Conservation (phyloP, 2,113 vertebrate genomes). For the Plestiodon gilberti region DNA sequence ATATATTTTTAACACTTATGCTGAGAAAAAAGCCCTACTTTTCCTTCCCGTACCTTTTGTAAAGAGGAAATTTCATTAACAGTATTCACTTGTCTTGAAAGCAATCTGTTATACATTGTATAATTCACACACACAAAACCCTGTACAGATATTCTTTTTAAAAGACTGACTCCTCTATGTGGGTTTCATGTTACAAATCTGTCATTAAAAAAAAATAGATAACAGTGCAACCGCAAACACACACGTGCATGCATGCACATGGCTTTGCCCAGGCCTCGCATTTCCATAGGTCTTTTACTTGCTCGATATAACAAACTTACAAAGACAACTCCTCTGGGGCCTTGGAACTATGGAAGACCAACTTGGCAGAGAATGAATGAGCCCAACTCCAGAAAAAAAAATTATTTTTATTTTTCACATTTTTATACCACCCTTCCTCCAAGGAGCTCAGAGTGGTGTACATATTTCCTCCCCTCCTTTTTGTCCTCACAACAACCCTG, state of each 20-base stretch:
- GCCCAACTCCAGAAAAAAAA: too few species aligned
- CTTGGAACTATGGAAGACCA: not conserved
- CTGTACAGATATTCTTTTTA: constrained; percentile 45
- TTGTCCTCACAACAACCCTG: too few species aligned
- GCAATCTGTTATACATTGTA: not conserved
- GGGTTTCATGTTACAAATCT: constrained; percentile 4
- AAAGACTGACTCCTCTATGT: constrained; percentile 34
- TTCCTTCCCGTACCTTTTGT: constrained; percentile 9
- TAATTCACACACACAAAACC: constrained; percentile 24
- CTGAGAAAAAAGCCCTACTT: constrained; percentile 24
- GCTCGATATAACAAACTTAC: not conserved
- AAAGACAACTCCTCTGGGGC: not conserved
- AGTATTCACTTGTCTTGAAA: constrained; percentile 52
- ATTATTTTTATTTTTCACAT: too few species aligned
- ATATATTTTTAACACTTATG: constrained; percentile 41
- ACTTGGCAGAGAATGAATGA: not conserved
- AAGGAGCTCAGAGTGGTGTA: too few species aligned
- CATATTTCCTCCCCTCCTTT: too few species aligned
- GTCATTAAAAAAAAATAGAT: constrained; percentile 13
- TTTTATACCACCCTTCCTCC: too few species aligned
- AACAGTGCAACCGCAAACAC: not conserved
- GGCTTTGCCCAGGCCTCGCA: not conserved
- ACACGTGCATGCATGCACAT: not conserved
- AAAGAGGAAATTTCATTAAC: constrained; percentile 30
- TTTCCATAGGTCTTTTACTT: not conserved